A percentile compares a stretch with the other conserved stretches of the same genome.
phyloP scores from a whole-genome alignment of 2,888 invertebrate species.

The Meiosimyza decipiens region DNA sequence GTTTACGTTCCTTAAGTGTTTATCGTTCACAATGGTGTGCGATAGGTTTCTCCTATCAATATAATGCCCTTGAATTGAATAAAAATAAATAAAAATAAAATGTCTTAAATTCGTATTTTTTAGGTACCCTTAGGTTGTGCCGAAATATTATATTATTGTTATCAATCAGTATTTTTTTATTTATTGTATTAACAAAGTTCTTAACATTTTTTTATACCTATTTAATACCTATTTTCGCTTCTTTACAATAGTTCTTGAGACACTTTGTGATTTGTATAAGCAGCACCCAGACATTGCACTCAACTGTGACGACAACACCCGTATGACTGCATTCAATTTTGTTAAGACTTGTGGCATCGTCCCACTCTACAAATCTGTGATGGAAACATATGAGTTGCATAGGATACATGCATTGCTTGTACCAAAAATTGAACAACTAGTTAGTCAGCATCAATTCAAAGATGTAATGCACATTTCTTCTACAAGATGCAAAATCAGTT shows the following conservation, averaged over 20 bases:
- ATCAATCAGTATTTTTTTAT: too few relatives aligned
- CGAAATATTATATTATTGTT: too few relatives aligned
- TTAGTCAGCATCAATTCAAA: constrained; percentile 73
- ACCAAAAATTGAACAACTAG: constrained; percentile 72
- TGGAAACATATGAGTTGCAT: constrained; percentile 73
- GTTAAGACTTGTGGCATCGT: constrained; percentile 76
- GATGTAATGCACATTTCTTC: constrained; percentile 67
- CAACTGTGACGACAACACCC: constrained; percentile 69
- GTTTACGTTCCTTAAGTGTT: too few relatives aligned
- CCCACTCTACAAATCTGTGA: constrained; percentile 73
- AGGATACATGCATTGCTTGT: constrained; percentile 74
- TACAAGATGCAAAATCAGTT: too few relatives aligned
- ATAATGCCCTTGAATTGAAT: too few relatives aligned
- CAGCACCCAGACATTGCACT: constrained; percentile 65
- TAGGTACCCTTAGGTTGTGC: too few relatives aligned
- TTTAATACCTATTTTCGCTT: background rate
- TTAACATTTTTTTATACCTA: too few relatives aligned
- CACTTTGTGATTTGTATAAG: constrained; percentile 70
- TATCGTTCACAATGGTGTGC: too few relatives aligned
- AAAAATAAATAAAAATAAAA: too few relatives aligned
- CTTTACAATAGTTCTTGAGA: constrained; percentile 69
- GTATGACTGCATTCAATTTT: constrained; percentile 79
- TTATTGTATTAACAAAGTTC: too few relatives aligned
- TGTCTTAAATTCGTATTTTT: too few relatives aligned
- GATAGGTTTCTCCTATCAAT: too few relatives aligned